Percentiles rank a stretch among this genome's conserved stretches.
These are phyloP conservation scores for Diprion similis DNA, from an alignment of 1,140 invertebrate species.

Conservation along the genomic window DNA sequence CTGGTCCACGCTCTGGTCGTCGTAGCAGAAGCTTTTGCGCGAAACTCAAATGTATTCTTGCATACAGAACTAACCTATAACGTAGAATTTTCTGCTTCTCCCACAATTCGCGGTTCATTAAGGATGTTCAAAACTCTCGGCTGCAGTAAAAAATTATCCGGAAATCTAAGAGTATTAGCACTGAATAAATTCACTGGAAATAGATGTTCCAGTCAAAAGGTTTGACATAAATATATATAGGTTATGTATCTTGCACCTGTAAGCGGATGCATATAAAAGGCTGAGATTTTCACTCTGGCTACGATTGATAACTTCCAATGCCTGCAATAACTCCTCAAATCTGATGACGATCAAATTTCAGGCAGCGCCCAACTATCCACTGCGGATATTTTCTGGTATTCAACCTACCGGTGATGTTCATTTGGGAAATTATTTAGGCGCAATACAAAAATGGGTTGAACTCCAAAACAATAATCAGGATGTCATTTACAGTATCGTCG, in stretches of 20 bases:
- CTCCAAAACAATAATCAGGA: constrained; percentile 78
- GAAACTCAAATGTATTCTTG: neutral
- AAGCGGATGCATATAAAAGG: too few species aligned
- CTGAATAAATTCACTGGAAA: neutral
- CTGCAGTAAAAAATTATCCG: neutral
- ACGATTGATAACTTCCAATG: too few species aligned
- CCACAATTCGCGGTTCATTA: neutral
- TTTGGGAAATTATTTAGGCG: constrained; percentile 97
- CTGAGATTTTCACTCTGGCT: too few species aligned
- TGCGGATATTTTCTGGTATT: constrained; percentile 88
- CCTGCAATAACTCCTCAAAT: too few species aligned
- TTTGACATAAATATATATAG: neutral
- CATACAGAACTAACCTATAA: neutral
- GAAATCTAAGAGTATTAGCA: neutral
- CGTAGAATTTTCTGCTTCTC: neutral
- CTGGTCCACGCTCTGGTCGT: neutral
- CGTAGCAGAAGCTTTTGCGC: neutral
- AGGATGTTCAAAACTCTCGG: neutral
- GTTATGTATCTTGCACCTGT: too few species aligned
- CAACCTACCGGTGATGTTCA: constrained; percentile 95
- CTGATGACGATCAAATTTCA: neutral
- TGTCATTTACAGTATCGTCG: constrained; percentile 87
- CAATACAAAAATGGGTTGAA: constrained; percentile 85
- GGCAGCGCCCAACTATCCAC: constrained; percentile 41
- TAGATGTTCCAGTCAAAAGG: neutral